phyloP scores from a whole-genome alignment of 1,140 invertebrate genomes.

The Pseudomyrmex pallidus region DNA sequence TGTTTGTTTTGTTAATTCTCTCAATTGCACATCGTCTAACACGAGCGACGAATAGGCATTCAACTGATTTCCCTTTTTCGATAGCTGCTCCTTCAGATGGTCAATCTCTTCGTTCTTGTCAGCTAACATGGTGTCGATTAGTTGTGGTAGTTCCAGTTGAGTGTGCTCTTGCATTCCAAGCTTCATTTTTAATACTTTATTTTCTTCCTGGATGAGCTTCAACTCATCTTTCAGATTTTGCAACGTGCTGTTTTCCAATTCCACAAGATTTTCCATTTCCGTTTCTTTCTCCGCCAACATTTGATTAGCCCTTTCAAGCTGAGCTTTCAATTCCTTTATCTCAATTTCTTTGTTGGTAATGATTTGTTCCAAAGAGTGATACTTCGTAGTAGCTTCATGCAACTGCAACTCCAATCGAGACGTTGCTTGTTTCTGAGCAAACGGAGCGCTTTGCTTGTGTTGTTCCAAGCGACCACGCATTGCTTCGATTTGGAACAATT shows the following conservation, averaged over 20 bases:
- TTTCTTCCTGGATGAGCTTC: slow-evolving; percentile 85
- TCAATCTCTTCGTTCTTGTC: slow-evolving; percentile 90
- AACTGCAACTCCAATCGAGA: slow-evolving; percentile 88
- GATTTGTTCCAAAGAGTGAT: slow-evolving; percentile 77
- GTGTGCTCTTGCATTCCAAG: slow-evolving; percentile 77
- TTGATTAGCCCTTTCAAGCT: slow-evolving; percentile 83
- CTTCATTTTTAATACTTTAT: slow-evolving; percentile 83
- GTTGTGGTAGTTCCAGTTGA: slow-evolving; percentile 84
- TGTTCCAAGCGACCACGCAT: slow-evolving; percentile 92
- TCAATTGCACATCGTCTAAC: slow-evolving; percentile 85
- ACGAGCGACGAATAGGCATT: slow-evolving; percentile 84
- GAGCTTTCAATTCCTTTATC: slow-evolving; percentile 80
- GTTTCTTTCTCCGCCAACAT: slow-evolving; percentile 85
- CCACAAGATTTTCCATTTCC: slow-evolving; percentile 84
- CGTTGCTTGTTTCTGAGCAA: slow-evolving; percentile 88
- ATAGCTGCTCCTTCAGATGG: slow-evolving; percentile 86
- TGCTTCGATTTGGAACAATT: slow-evolving; percentile 91
- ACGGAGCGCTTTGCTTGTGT: slow-evolving; percentile 90
- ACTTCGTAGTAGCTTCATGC: slow-evolving; percentile 85
- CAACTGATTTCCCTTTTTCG: slow-evolving; percentile 84
- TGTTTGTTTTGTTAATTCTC: slow-evolving; percentile 81
- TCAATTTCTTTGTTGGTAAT: slow-evolving; percentile 81
- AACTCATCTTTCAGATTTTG: slow-evolving; percentile 86
- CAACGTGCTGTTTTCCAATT: slow-evolving; percentile 85
- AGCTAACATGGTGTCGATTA: slow-evolving; percentile 88